These are phyloP conservation scores for Conomelus anceps DNA, from an alignment of 2,888 invertebrate species.

Conservation along the genomic window DNA sequence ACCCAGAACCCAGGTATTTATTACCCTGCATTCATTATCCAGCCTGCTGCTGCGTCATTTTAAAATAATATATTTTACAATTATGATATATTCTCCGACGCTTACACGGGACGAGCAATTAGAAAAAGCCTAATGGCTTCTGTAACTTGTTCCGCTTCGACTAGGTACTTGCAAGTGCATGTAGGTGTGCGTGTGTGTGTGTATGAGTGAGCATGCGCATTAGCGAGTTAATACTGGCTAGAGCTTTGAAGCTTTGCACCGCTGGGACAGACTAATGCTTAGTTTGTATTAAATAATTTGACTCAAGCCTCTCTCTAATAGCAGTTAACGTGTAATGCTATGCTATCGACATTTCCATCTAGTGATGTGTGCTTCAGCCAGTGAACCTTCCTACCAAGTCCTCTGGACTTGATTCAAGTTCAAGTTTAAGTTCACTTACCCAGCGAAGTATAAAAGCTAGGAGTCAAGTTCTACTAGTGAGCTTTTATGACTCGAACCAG, in stretches of 20 bases:
- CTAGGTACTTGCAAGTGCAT: neutral
- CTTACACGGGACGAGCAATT: neutral
- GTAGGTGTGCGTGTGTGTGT: too few relatives aligned
- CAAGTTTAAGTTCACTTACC: neutral
- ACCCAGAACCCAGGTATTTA: neutral
- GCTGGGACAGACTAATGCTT: neutral
- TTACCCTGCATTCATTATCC: neutral
- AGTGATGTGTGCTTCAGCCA: neutral
- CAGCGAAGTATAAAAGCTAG: neutral
- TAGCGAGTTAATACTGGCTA: neutral
- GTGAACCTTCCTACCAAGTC: too few relatives aligned
- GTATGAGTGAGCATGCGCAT: neutral
- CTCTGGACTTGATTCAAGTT: neutral
- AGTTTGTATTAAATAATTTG: neutral
- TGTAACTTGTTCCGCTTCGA: neutral
- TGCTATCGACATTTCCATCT: neutral
- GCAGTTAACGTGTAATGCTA: neutral
- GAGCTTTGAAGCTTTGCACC: too few relatives aligned
- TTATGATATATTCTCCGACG: neutral
- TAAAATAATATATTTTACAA: neutral
- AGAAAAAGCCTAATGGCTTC: neutral
- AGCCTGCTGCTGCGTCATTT: neutral
- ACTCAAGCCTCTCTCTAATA: neutral
- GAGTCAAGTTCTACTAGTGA: neutral
- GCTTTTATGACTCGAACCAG: neutral